Percentiles rank a stretch among this genome's conserved stretches.
These are phyloP conservation scores for Hydrochoerus hydrochaeris DNA, from an alignment of 2,113 vertebrate genomes.

Conservation along the genomic window DNA sequence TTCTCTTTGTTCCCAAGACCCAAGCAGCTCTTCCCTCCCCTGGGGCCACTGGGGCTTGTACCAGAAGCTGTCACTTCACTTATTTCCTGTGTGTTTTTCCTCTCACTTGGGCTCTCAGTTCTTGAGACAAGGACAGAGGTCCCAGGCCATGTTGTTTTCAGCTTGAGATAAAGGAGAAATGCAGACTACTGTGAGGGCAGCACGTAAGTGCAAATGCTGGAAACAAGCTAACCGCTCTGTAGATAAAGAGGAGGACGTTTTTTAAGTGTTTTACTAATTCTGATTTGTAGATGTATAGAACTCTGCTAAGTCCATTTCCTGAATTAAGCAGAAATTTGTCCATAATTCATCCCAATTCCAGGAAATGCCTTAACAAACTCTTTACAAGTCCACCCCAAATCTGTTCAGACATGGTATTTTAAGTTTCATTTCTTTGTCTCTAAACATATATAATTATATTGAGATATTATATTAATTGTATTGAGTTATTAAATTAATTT, in stretches of 20 bases:
- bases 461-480: too few relatives aligned
- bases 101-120: background rate
- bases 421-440: slow-evolving; percentile 10
- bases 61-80: background rate
- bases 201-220: background rate
- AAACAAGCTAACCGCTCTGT: background rate
- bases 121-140: background rate
- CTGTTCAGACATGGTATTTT: background rate
- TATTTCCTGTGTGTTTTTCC: background rate
- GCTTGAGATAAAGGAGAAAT: background rate
- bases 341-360: background rate
- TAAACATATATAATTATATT: background rate
- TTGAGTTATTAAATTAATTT: background rate
- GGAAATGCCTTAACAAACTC: background rate
- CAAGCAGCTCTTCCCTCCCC: background rate
- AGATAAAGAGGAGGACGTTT: background rate
- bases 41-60: background rate
- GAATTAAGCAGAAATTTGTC: slow-evolving; percentile 37
- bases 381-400: background rate
- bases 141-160: background rate
- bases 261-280: background rate
- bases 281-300: background rate
- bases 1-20: background rate
- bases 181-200: background rate
- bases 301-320: background rate